Evolutionary conservation across 2,113 vertebrate species (phyloP).

Genomic region (Polypterus senegalus): DNA sequence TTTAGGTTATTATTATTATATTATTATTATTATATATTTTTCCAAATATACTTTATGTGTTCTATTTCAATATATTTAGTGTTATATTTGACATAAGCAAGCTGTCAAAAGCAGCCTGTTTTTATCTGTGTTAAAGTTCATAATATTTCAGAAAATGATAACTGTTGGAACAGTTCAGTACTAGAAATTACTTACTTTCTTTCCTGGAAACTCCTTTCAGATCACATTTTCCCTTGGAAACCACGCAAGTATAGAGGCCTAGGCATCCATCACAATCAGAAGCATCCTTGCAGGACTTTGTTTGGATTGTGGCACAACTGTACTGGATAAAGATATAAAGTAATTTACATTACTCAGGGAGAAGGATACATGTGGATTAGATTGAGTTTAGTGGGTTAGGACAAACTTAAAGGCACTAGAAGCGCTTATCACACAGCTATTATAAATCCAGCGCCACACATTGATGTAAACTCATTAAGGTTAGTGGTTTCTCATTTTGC

Average conservation of each 20-base stretch:
- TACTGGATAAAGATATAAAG: constrained; percentile 20
- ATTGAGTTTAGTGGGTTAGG: not conserved
- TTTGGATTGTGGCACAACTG: constrained; percentile 34
- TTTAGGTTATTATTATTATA: too few relatives aligned
- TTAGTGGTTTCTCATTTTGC: too few relatives aligned
- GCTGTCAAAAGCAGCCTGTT: too few relatives aligned
- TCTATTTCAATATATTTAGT: too few relatives aligned
- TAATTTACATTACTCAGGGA: not conserved
- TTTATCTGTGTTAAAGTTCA: too few relatives aligned
- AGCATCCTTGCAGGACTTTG: constrained; percentile 29
- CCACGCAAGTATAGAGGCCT: constrained; percentile 48
- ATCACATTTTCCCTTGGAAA: constrained; percentile 24
- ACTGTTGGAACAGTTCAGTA: not conserved
- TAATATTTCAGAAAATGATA: too few relatives aligned
- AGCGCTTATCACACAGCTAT: not conserved
- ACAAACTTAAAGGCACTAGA: not conserved
- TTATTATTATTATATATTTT: too few relatives aligned
- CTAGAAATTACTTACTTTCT: constrained; percentile 27
- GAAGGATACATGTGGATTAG: not conserved
- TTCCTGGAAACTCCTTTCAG: constrained; percentile 41
- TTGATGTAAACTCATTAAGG: too few relatives aligned
- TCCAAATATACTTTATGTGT: too few relatives aligned
- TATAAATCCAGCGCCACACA: too few relatives aligned
- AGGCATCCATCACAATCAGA: constrained; percentile 44
- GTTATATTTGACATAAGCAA: too few relatives aligned